Evolutionary conservation across 2,888 invertebrate genomes (phyloP).

Genomic region (Erebia aethiops): DNA sequence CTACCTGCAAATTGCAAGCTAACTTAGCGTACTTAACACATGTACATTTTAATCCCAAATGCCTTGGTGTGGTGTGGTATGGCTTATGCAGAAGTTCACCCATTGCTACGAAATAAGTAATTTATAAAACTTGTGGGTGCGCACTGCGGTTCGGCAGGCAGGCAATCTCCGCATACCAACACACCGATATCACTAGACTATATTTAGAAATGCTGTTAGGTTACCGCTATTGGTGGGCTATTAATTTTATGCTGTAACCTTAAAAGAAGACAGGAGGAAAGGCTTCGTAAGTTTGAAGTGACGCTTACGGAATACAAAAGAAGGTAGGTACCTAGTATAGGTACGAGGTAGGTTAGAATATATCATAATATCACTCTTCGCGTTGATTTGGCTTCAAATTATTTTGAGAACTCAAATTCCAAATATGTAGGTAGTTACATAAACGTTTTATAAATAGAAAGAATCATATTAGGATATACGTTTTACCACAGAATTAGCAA

Average conservation of each 20-base stretch:
- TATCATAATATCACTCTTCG: no score
- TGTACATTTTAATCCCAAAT: no score
- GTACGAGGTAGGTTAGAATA: no score
- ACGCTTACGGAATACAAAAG: conserved; percentile 2
- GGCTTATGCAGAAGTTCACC: background rate
- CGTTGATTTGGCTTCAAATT: no score
- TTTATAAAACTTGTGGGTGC: conserved; percentile 35
- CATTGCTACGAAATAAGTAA: conserved; percentile 28
- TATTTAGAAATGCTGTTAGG: conserved; percentile 63
- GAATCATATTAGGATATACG: no score
- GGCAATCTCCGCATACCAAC: conserved; percentile 59
- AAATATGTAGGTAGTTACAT: no score
- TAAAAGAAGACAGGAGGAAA: conserved; percentile 18
- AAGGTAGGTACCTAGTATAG: background rate
- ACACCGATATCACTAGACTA: conserved; percentile 50
- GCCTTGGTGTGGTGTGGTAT: background rate
- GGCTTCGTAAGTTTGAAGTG: background rate
- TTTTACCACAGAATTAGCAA: no score
- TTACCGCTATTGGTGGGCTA: conserved; percentile 54
- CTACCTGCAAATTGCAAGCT: no score
- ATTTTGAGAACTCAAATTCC: no score
- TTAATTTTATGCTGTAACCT: conserved; percentile 39
- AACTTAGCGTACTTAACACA: no score
- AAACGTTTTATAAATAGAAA: no score
- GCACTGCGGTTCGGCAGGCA: conserved; percentile 27